phyloP scores from a whole-genome alignment of 2,797 vertebrate genomes.

The Sebastes variabilis region DNA sequence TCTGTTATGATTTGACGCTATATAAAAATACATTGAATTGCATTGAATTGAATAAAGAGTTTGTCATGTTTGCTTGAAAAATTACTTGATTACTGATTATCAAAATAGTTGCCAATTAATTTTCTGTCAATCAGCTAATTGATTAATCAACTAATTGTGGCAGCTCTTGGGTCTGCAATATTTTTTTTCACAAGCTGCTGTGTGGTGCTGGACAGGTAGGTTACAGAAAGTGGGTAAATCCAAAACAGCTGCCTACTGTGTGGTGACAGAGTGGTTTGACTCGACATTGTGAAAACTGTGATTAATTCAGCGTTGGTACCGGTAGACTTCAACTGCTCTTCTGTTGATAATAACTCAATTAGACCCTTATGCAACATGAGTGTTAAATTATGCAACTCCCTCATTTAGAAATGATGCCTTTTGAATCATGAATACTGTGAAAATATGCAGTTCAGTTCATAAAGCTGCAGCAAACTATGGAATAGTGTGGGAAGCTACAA shows the following conservation, averaged over 20 bases:
- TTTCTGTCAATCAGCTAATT: not conserved
- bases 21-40: no score
- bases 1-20: no score
- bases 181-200: not conserved
- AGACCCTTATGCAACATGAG: conserved; percentile 42
- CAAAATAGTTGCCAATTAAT: not conserved
- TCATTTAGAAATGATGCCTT: conserved; percentile 40
- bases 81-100: not conserved
- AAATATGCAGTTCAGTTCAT: conserved; percentile 43
- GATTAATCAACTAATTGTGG: not conserved
- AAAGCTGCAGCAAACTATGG: conserved; percentile 12
- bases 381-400: conserved; percentile 50
- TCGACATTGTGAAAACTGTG: not conserved
- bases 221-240: not conserved
- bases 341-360: conserved; percentile 43
- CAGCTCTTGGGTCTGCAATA: not conserved
- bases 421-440: conserved; percentile 44
- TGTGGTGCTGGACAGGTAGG: not conserved
- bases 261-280: not conserved
- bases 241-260: not conserved
- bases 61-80: not conserved
- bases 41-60: not conserved
- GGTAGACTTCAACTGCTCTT: not conserved
- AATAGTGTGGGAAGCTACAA: conserved; percentile 18
- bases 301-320: not conserved